phyloP scores from a whole-genome alignment of 2,888 invertebrate genomes.

The Lepidochrysops patricia region DNA sequence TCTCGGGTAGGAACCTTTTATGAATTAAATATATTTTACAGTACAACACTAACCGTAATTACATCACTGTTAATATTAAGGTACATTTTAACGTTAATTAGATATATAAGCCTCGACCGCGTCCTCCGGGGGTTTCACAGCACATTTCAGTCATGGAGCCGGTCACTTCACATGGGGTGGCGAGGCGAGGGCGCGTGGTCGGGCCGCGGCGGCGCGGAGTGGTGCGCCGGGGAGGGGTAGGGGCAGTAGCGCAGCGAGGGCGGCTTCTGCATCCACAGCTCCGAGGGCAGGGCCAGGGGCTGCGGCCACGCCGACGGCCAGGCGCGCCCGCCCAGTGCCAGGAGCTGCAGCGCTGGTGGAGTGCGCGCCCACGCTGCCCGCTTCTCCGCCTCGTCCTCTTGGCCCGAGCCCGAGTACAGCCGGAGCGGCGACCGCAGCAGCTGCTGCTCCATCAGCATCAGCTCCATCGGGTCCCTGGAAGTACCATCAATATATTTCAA shows the following conservation, averaged over 20 bases:
- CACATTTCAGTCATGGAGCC: slow-evolving; percentile 6
- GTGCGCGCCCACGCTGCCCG: slow-evolving; percentile 71
- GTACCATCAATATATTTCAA: slow-evolving; percentile 20
- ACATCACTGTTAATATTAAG: slow-evolving; percentile 8
- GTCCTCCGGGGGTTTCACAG: slow-evolving; percentile 8
- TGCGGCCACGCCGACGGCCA: slow-evolving; percentile 89
- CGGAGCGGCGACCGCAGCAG: slow-evolving; percentile 78
- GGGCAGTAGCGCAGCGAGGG: slow-evolving; percentile 76
- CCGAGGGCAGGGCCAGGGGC: slow-evolving; percentile 88
- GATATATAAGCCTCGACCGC: slow-evolving; percentile 8
- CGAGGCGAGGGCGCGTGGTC: slow-evolving; percentile 55
- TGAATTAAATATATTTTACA: slow-evolving; percentile 12
- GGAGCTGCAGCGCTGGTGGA: slow-evolving; percentile 58
- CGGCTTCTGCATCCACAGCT: slow-evolving; percentile 94
- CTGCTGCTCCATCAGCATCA: slow-evolving; percentile 85
- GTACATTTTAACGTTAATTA: slow-evolving; percentile 10
- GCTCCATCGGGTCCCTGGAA: slow-evolving; percentile 86
- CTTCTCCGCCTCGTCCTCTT: slow-evolving; percentile 73
- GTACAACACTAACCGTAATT: not conserved
- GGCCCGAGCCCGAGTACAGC: slow-evolving; percentile 78
- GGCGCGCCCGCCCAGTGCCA: slow-evolving; percentile 79
- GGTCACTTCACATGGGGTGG: slow-evolving; percentile 52
- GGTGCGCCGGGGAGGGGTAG: slow-evolving; percentile 72
- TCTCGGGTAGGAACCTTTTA: slow-evolving; percentile 65
- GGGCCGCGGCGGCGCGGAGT: slow-evolving; percentile 36